Percentiles rank a stretch among this genome's conserved stretches.
phyloP scores from a whole-genome alignment of 2,797 vertebrate genomes.

The Arremon brunneinucha region DNA sequence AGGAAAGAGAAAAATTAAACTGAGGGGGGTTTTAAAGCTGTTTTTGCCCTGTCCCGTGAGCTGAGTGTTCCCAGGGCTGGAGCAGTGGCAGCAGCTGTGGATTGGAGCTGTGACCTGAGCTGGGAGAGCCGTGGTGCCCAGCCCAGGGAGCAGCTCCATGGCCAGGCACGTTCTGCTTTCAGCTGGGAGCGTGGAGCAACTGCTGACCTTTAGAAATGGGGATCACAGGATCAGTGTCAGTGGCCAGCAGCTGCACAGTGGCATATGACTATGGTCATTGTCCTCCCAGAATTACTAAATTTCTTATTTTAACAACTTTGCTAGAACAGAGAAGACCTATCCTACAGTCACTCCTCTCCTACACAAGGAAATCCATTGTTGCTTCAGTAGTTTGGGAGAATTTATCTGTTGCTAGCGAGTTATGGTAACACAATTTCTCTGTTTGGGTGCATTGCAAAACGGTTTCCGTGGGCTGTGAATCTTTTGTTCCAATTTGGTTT shows the following conservation, averaged over 20 bases:
- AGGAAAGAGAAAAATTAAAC: not conserved
- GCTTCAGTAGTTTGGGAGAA: not conserved
- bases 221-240: slow-evolving; percentile 51
- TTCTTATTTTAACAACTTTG: slow-evolving; percentile 43
- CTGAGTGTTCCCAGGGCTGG: accelerated
- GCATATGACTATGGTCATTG: slow-evolving; percentile 59
- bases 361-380: slow-evolving; percentile 44
- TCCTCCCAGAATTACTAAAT: slow-evolving; percentile 33
- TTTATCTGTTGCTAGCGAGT: not conserved
- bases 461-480: not conserved
- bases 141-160: not conserved
- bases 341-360: not conserved
- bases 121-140: not conserved
- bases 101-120: not conserved
- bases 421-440: not conserved
- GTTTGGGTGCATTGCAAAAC: not conserved
- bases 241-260: slow-evolving; percentile 54
- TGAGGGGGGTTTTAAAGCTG: accelerated
- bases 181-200: slow-evolving; percentile 29
- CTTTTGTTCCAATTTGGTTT: not conserved
- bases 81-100: not conserved
- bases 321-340: slow-evolving; percentile 17
- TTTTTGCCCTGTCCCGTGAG: accelerated
- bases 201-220: slow-evolving; percentile 44
- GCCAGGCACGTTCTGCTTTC: not conserved